These are phyloP conservation scores for Anomalospiza imberbis DNA, from an alignment of 2,797 vertebrate species.

Conservation along the genomic window DNA sequence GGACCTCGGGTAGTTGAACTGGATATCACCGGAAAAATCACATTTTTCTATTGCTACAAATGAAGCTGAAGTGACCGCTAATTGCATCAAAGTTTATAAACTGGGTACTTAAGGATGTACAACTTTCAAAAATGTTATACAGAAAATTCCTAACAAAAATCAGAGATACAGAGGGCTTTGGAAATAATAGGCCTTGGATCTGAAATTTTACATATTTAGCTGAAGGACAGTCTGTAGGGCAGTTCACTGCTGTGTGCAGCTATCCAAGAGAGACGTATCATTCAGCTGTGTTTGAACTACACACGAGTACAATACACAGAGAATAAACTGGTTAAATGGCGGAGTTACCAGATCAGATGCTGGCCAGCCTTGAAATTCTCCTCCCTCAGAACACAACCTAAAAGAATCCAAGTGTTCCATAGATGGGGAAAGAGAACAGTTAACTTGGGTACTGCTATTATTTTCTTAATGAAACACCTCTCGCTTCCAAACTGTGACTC, in stretches of 20 bases:
- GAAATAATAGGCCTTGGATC: background rate
- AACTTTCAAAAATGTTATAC: background rate
- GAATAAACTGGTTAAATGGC: background rate
- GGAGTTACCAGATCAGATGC: background rate
- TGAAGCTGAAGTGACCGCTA: slow-evolving; percentile 35
- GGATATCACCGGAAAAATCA: slow-evolving; percentile 22
- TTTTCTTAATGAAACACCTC: background rate
- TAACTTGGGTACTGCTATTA: background rate
- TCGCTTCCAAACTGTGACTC: background rate
- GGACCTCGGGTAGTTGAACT: background rate
- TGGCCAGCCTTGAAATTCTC: slow-evolving; percentile 10
- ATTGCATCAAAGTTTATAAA: slow-evolving; percentile 10
- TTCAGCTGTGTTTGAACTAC: background rate
- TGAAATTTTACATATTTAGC: background rate
- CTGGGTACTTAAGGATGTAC: background rate
- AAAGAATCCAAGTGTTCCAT: background rate
- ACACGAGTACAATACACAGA: background rate
- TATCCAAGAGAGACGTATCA: background rate
- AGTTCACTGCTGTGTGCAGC: background rate
- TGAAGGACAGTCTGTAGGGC: background rate
- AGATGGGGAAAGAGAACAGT: background rate
- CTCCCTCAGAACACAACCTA: background rate
- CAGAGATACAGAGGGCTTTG: background rate
- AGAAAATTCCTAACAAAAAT: background rate
- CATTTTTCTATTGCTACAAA: slow-evolving; percentile 50